Evolutionary conservation across 2,888 invertebrate genomes (phyloP), one percentile per base, ranked within the genome.

Genomic region (Ptychoptera albimana): DNA sequence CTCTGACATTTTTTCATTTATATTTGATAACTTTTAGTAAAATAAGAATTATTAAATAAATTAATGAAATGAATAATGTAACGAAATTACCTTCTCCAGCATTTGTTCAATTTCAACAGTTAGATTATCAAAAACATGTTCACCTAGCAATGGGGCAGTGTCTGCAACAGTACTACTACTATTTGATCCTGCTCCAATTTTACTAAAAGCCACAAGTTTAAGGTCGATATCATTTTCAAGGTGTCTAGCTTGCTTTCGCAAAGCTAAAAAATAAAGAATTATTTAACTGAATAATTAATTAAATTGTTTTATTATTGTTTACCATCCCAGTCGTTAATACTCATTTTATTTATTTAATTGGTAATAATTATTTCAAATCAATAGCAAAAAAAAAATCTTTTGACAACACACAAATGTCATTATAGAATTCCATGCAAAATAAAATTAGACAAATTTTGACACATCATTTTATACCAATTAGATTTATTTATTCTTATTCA

Each of bases 141-240:
- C 91, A 51, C 85, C 84, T 31, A 92, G 70, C n/a, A 92, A 71
- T 0, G 91, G 91, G 39, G 82, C 77, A 52, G 80, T 79, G 58
- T 91, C 91, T 39, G 73, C 69, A 1, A 64, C 63, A 43, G 54
- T 54, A 1, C 68, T 60, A 1, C 70, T 61, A 1, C 67, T 65
- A 5, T 73, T 67, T 39, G 65, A 59, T 50, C 79, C 79, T 43
- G 87, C 81, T 14, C 91, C 91, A 34, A 96, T 72, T 70, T 97
- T 97, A 63, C 92, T 94, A 60, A 93, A 91, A 7, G 88, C 86
- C 2, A 96, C 91, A 50, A 97, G 69, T 64, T 97, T 97, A 10
- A 89, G 71, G 64, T 97, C 97, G 53, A 97, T 89, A 61, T 94
- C 96, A 71, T 94, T 96, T 67, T 97, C 97, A 43, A 96, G 67